Conservation (phyloP, 2,888 invertebrate species). For the Apoderus coryli region DNA sequence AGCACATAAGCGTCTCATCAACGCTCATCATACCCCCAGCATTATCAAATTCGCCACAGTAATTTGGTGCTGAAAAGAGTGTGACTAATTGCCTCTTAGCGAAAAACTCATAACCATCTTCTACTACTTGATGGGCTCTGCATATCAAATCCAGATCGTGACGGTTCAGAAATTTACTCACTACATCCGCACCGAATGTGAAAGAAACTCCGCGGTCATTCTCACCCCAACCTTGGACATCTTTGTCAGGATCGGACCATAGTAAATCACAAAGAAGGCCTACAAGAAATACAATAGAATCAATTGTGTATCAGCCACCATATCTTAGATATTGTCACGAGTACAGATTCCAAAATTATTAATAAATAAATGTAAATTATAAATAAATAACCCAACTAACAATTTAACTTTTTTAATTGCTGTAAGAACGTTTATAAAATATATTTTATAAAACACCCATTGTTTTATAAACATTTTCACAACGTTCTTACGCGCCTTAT, state of each 20-base stretch:
- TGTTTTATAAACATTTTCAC: too few relatives aligned
- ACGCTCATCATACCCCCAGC: conserved; percentile 99
- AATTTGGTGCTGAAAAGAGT: conserved; percentile 95
- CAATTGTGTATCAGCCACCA: too few relatives aligned
- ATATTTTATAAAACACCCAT: too few relatives aligned
- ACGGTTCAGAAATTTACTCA: conserved; percentile 88
- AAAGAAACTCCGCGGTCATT: conserved; percentile 97
- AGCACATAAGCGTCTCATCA: conserved; percentile 97
- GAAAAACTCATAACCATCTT: conserved; percentile 99
- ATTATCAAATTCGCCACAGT: conserved; percentile 97
- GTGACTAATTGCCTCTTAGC: conserved; percentile 97
- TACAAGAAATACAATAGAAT: conserved; percentile 25
- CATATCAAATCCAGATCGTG: conserved; percentile 97
- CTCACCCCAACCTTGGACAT: conserved; percentile 89
- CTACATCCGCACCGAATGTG: conserved; percentile 95
- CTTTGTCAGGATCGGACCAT: conserved; percentile 97
- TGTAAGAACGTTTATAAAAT: too few relatives aligned
- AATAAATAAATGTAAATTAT: too few relatives aligned
- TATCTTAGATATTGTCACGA: too few relatives aligned
- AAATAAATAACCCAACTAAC: too few relatives aligned
- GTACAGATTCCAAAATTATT: too few relatives aligned
- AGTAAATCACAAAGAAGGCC: conserved; percentile 89
- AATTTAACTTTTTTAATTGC: too few relatives aligned
- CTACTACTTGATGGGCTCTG: conserved; percentile 95
- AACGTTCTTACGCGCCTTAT: too few relatives aligned